Percentiles rank a stretch among this genome's conserved stretches.
phyloP scores from a whole-genome alignment of 1,140 invertebrate species.

The Metopolophium dirhodum region DNA sequence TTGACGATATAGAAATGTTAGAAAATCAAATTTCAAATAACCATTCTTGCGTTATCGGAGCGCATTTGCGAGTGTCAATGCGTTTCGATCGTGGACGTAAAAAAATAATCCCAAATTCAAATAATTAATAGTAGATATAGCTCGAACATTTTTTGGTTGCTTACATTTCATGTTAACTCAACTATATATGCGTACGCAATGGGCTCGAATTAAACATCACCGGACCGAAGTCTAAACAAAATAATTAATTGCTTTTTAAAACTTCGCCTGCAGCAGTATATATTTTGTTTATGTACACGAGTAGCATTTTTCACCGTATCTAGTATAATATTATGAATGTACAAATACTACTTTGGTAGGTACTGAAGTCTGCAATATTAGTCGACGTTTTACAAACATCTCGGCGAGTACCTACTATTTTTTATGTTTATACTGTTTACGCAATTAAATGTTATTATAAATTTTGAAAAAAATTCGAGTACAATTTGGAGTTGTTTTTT shows the following conservation, averaged over 20 bases:
- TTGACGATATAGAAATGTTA: neutral
- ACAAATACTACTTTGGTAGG: neutral
- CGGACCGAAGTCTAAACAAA: neutral
- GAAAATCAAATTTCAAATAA: neutral
- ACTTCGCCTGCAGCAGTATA: neutral
- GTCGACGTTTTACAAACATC: neutral
- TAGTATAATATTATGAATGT: neutral
- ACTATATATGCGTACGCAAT: neutral
- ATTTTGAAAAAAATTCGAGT: neutral
- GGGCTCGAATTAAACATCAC: neutral
- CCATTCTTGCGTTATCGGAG: too few species aligned
- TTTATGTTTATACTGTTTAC: neutral
- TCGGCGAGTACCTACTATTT: neutral
- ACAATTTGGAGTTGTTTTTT: neutral
- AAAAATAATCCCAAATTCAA: neutral
- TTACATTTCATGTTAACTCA: neutral
- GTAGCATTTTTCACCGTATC: neutral
- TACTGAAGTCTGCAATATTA: neutral
- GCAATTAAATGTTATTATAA: neutral
- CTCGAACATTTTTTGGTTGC: neutral
- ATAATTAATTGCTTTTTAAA: slow-evolving; percentile 10
- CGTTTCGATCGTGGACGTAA: neutral
- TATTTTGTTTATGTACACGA: neutral
- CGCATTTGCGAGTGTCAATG: neutral
- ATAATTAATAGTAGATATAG: neutral